A percentile compares a stretch with the other conserved stretches of the same genome.
Evolutionary conservation across 2,113 vertebrate genomes (phyloP).

Genomic region (Eidolon helvum): DNA sequence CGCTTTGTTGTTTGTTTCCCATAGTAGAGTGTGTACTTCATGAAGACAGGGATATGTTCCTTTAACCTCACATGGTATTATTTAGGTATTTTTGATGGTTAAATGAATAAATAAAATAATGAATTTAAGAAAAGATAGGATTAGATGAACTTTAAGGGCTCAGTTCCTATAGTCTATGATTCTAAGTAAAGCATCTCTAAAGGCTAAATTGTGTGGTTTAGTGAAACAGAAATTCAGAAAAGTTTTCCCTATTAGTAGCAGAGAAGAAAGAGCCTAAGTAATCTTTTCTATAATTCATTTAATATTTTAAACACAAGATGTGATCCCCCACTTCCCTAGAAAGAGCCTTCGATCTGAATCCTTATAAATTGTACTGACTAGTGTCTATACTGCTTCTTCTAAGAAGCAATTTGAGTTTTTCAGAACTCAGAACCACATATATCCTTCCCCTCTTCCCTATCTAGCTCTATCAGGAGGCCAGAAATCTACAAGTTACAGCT

Average conservation of each 20-base stretch:
- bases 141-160: not conserved
- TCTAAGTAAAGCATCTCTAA: not conserved
- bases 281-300: not conserved
- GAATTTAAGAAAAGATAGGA: not conserved
- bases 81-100: not conserved
- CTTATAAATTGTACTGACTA: not conserved
- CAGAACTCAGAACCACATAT: not conserved
- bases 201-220: not conserved
- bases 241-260: not conserved
- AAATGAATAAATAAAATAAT: slow-evolving; percentile 5
- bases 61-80: not conserved
- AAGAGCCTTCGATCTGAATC: not conserved
- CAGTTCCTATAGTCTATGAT: not conserved
- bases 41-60: not conserved
- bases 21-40: not conserved
- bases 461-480: slow-evolving; percentile 64
- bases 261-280: not conserved
- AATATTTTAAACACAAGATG: not conserved
- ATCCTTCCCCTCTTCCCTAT: not conserved
- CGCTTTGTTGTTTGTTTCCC: not conserved
- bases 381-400: not conserved
- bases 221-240: not conserved
- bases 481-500: slow-evolving; percentile 71
- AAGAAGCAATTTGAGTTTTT: slow-evolving; percentile 7
- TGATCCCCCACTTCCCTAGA: not conserved